Conservation (phyloP, 2,888 invertebrate genomes). For the Hypena proboscidalis region DNA sequence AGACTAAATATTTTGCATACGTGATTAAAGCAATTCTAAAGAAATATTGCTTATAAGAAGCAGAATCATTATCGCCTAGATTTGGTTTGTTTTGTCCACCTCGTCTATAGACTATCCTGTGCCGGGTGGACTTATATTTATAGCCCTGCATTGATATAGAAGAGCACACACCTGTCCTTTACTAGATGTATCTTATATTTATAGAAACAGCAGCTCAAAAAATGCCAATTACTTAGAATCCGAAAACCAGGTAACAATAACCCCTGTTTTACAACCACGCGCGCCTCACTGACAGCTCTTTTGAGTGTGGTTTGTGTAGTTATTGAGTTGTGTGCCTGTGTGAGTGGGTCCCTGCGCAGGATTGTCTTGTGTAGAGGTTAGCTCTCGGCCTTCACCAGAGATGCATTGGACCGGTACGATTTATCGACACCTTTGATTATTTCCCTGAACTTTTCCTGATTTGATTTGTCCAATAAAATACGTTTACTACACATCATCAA, state of each 20-base stretch:
- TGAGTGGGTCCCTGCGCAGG: constrained; percentile 69
- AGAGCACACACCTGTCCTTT: constrained; percentile 51
- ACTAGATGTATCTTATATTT: constrained; percentile 51
- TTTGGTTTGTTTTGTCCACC: no score
- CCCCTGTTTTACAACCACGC: constrained; percentile 49
- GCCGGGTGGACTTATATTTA: no score
- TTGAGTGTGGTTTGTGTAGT: constrained; percentile 49
- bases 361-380: constrained; percentile 75
- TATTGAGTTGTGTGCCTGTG: constrained; percentile 52
- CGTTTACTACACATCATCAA: background rate
- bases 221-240: constrained; percentile 62
- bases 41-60: no score
- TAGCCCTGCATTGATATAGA: constrained; percentile 10
- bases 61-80: no score
- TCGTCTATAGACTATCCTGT: no score
- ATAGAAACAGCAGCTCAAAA: constrained; percentile 61
- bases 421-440: constrained; percentile 58
- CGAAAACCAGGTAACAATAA: constrained; percentile 68
- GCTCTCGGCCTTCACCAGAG: constrained; percentile 82
- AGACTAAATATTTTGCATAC: no score
- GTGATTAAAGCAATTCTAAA: no score
- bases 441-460: constrained; percentile 42
- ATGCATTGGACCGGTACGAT: constrained; percentile 75
- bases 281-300: constrained; percentile 50
- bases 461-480: constrained; percentile 13